These are phyloP conservation scores for Typhlomys cinereus DNA, from an alignment of 2,113 vertebrate species.

Conservation along the genomic window DNA sequence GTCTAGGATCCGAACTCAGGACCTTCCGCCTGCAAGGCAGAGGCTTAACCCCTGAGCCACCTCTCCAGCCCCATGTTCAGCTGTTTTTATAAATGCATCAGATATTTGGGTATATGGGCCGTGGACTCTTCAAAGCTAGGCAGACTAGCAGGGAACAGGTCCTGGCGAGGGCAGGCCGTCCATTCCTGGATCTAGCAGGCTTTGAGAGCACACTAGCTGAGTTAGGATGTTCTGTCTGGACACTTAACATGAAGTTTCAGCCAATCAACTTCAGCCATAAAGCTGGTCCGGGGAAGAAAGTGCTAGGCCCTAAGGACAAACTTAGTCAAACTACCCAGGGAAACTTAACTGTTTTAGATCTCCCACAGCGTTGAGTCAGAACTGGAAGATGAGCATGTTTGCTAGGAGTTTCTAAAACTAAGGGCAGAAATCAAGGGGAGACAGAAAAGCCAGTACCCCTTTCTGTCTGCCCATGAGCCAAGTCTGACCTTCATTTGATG, in stretches of 20 bases:
- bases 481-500: conserved; percentile 1
- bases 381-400: background rate
- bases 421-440: background rate
- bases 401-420: background rate
- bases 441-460: background rate
- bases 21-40: too few relatives aligned
- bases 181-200: background rate
- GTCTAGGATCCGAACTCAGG: too few relatives aligned
- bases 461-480: background rate
- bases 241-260: too few relatives aligned
- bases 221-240: background rate
- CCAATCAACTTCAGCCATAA: background rate
- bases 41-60: too few relatives aligned
- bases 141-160: background rate
- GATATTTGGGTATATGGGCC: background rate
- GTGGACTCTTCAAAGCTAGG: background rate
- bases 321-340: background rate
- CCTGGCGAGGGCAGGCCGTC: background rate
- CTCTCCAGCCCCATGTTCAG: too few relatives aligned
- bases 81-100: background rate
- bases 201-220: background rate
- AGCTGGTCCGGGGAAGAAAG: background rate
- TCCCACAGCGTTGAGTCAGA: background rate
- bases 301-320: background rate
- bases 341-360: background rate